Evolutionary conservation across 2,113 vertebrate species (phyloP), one percentile per base, ranked within the genome.

Genomic region (Pseudopodoces humilis): DNA sequence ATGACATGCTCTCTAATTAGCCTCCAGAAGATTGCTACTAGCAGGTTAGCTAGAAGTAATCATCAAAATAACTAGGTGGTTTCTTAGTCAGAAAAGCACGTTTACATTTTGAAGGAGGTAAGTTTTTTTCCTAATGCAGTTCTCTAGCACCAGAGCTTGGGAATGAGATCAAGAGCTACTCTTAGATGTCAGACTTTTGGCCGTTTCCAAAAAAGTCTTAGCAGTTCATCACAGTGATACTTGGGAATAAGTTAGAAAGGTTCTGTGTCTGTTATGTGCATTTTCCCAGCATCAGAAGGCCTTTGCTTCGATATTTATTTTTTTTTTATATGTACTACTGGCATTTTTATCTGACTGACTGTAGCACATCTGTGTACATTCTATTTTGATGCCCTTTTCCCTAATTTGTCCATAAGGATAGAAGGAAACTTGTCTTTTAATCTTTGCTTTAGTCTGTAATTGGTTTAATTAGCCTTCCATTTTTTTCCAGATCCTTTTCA

Each of bases 1-100:
- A 96, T 78, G 90, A 96, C 95, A 85, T 95, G 75, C 88, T 96
- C 97, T 97, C 96, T 98, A 98, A 98, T 98, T 97, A 98, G 96
- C 96, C 94, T 93, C 95, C 95, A 96, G 97, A 97, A 97, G 78
- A 90, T 96, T 96, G 96, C 93, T 97, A 88, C 92, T 97, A 96
- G 92, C 94, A 96, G 90, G 97, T 68, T 70, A 83, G 43, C 49
- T 63, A 67, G 49, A 76, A 81, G 49, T 64, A 81, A 88, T 87
- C 84, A 88, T 74, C 76, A 86, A 56, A 93, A 69, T 94, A 95
- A 90, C 69, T 80, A 81, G 72, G 31, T 81, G 39, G 50, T 59
- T 46, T 88, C 41, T 84, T 79, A 68, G 59, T 50, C 56, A 79
- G 82, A 92, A 95, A 92, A 90, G 30, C 20, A 46, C 20, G 55